Evolutionary conservation across 2,113 vertebrate species (phyloP).

Genomic region (Oncorhynchus keta): DNA sequence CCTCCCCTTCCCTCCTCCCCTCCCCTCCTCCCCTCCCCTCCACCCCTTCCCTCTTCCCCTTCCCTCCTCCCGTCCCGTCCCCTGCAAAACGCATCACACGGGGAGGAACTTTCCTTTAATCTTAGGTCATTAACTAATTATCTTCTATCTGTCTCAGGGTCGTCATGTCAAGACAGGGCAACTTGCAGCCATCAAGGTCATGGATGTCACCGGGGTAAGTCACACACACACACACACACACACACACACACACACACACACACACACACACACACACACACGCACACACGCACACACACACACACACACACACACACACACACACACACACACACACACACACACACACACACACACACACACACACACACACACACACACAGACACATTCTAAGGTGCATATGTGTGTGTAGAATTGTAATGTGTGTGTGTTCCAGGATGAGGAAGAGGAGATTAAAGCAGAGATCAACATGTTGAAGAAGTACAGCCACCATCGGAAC

Average conservation of each 20-base stretch:
- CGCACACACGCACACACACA: not conserved
- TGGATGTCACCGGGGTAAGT: constrained; percentile 79
- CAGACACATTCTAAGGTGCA: constrained; percentile 11
- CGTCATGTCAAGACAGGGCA: constrained; percentile 77
- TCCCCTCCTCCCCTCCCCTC: too few species aligned
- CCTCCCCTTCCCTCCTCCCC: too few species aligned
- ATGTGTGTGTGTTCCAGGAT: constrained; percentile 49
- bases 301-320: not conserved
- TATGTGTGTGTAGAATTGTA: not conserved
- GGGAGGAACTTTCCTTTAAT: too few species aligned
- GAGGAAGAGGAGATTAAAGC: constrained; percentile 98
- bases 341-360: not conserved
- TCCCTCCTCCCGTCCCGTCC: too few species aligned
- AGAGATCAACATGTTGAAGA: constrained; percentile 98
- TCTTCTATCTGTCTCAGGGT: constrained; percentile 58
- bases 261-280: not conserved
- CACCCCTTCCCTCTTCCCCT: too few species aligned
- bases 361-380: not conserved
- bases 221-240: not conserved
- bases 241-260: constrained; percentile 10
- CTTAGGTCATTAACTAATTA: not conserved
- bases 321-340: not conserved
- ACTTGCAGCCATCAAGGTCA: constrained; percentile 78
- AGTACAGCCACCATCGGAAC: constrained; percentile 95
- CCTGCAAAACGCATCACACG: too few species aligned